Evolutionary conservation across 2,888 invertebrate species (phyloP), one percentile per base, ranked within the genome.

Genomic region (Hololepta plana): DNA sequence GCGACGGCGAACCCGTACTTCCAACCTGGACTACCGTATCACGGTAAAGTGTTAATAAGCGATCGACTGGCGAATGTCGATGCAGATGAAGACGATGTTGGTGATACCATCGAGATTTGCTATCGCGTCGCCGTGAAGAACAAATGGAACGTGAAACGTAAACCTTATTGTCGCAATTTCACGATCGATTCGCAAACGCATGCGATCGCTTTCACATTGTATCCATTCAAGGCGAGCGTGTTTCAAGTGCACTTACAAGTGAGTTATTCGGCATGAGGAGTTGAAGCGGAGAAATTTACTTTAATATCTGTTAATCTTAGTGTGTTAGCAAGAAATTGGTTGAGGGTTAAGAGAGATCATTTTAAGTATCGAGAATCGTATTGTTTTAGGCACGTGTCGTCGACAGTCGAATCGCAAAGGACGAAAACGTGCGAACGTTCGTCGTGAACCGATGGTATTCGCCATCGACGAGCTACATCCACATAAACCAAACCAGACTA

Each of bases 1-100:
- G 45, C 62, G 0, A 64, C 66, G 21, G 61, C 63, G 6, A 54
- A 61, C 4, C 57, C 62, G 7, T 64, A 68, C 30, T 71, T 73
- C 38, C 71, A 73, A 27, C 70, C 73, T 1, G 72, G 72, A n/a
- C 51, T 81, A 10, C 74, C 77, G 0, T 76, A 72, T 38, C 65
- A 67, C 36, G 60, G 73, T 26, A 71, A 67, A 56, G n/a, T n/a
- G n/a, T n/a, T n/a, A n/a, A n/a, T n/a, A n/a, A n/a, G n/a, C n/a
- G n/a, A n/a, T n/a, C n/a, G n/a, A n/a, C 23, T 43, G 9, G 35
- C 35, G 29, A 29, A 37, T 6, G 22, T 15, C 2, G 34, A 36
- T 13, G 31, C 24, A 3, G 23, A 33, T 3, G 24, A 33, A 4
- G 26, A 30, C 2, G 23, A 39, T 19, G 23, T 29, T 10, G 23